These are phyloP conservation scores for Hylomyscus alleni DNA, from an alignment of 2,797 vertebrate genomes.

Conservation along the genomic window DNA sequence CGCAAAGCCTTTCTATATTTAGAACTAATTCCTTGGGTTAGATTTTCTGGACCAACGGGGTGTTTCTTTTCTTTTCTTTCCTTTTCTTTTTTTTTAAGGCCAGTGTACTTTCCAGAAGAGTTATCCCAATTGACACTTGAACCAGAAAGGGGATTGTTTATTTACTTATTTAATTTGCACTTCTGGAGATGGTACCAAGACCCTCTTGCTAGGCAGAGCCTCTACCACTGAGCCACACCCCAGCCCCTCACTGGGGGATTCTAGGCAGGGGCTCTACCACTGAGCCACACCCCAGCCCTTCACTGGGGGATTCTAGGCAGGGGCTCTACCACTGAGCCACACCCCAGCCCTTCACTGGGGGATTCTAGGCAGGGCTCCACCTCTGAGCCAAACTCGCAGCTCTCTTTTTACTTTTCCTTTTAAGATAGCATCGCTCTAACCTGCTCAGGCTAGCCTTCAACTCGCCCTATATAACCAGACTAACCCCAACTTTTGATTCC, in stretches of 20 bases:
- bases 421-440: background rate
- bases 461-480: background rate
- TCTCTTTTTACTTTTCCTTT: background rate
- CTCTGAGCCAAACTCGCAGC: background rate
- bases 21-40: constrained; percentile 51
- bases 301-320: constrained; percentile 2
- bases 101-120: constrained; percentile 26
- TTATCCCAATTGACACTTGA: background rate
- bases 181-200: background rate
- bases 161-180: background rate
- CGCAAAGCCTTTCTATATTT: constrained; percentile 21
- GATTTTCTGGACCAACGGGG: constrained; percentile 36
- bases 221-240: background rate
- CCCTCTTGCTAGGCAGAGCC: background rate
- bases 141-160: background rate
- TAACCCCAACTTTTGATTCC: background rate
- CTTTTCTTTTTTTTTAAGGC: background rate
- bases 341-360: background rate
- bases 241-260: background rate
- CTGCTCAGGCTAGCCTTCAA: background rate
- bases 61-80: background rate
- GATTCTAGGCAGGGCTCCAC: background rate
- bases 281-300: background rate
- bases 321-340: background rate
- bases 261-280: background rate